A percentile compares a stretch with the other conserved stretches of the same genome.
These are phyloP conservation scores for Stramonita haemastoma DNA, from an alignment of 2,888 invertebrate genomes.

Conservation along the genomic window DNA sequence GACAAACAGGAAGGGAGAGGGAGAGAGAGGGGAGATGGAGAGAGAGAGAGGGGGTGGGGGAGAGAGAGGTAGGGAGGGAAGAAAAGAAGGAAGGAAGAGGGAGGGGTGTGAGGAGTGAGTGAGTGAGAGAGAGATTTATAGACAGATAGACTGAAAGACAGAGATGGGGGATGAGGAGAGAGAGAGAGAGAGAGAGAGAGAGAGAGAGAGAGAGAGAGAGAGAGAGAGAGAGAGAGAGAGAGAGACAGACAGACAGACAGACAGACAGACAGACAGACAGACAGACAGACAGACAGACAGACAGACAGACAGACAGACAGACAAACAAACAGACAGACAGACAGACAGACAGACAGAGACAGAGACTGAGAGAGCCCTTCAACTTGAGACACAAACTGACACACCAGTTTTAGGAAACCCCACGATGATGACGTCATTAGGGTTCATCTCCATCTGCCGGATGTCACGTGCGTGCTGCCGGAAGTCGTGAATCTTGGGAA, in stretches of 20 bases:
- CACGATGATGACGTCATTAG: conserved; percentile 37
- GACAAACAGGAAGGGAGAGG: no score
- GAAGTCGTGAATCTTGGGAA: conserved; percentile 14
- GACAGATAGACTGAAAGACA: no score
- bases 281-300: background rate
- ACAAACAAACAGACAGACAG: background rate
- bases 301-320: background rate
- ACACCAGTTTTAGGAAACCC: conserved; percentile 42
- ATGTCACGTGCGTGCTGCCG: conserved; percentile 31
- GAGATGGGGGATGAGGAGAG: no score
- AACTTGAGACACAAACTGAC: background rate
- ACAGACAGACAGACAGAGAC: background rate
- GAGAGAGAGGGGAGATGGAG: no score
- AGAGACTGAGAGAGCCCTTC: background rate
- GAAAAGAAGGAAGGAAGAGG: no score
- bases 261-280: background rate
- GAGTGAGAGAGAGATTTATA: no score
- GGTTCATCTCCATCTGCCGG: conserved; percentile 28
- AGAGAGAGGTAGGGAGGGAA: no score
- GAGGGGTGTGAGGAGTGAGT: no score
- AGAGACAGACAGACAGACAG: background rate
- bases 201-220: background rate
- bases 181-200: no score
- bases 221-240: background rate
- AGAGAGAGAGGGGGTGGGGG: no score